These are phyloP conservation scores for Bergia puertoricense DNA, from an alignment of 92 coral and sea anemone genomes.

Conservation along the genomic window DNA sequence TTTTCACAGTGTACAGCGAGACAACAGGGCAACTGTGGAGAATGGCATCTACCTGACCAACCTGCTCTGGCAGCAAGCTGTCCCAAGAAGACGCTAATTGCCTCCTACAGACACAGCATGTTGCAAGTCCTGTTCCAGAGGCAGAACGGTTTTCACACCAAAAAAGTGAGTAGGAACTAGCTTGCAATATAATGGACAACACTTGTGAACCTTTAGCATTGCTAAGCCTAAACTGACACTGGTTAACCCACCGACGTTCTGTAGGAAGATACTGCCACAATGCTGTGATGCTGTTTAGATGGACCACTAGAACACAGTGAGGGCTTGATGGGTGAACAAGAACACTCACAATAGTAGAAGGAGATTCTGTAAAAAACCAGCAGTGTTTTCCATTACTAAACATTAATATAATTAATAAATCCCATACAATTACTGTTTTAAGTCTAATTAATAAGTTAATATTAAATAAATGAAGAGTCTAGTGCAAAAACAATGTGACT, in stretches of 20 bases:
- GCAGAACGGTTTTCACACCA: conserved; percentile 94
- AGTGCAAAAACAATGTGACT: too few species aligned
- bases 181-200: conserved; percentile 63
- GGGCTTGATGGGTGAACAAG: conserved; percentile 64
- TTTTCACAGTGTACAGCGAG: conserved; percentile 57
- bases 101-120: conserved; percentile 90
- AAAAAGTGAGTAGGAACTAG: conserved; percentile 65
- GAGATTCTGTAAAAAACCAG: conserved; percentile 23
- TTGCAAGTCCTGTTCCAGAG: conserved; percentile 54
- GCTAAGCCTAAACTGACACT: conserved; percentile 78
- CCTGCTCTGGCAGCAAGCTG: conserved; percentile 52
- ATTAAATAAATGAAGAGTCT: too few species aligned
- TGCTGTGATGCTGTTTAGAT: conserved; percentile 70
- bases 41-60: conserved; percentile 85
- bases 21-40: conserved; percentile 90
- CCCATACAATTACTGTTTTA: too few species aligned
- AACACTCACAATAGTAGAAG: conserved; percentile 63
- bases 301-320: conserved; percentile 64
- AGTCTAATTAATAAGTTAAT: too few species aligned
- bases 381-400: neutral
- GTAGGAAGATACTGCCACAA: conserved; percentile 69
- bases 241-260: conserved; percentile 73
- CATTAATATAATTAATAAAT: too few species aligned
- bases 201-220: conserved; percentile 89
- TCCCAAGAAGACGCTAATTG: conserved; percentile 49